Conservation (phyloP, 2,888 invertebrate species). For the Lomographa bimaculata region DNA sequence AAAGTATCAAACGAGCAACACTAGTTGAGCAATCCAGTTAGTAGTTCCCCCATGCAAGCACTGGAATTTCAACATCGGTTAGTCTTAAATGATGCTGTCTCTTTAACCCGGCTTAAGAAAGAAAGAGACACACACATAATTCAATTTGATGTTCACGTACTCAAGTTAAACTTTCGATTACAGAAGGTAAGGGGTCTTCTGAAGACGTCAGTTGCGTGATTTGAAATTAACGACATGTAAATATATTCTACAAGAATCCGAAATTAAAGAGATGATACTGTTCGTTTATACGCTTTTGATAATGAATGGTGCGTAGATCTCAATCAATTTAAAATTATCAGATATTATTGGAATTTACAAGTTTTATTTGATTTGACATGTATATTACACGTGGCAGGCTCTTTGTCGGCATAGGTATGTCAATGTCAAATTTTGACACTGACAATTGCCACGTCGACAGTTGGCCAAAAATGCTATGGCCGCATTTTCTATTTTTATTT, state of each 20-base stretch:
- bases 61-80: slow-evolving; percentile 45
- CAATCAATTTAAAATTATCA: slow-evolving; percentile 1
- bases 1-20: slow-evolving; percentile 8
- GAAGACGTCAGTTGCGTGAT: slow-evolving; percentile 46
- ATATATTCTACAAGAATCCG: slow-evolving; percentile 41
- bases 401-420: too few relatives aligned
- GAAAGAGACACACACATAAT: slow-evolving; percentile 31
- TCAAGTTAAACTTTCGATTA: slow-evolving; percentile 32
- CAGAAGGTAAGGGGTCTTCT: slow-evolving; percentile 31
- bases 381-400: too few relatives aligned
- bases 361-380: too few relatives aligned
- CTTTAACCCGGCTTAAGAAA: slow-evolving; percentile 30
- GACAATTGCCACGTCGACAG: too few relatives aligned
- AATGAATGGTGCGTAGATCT: slow-evolving; percentile 15
- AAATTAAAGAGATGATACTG: slow-evolving; percentile 41
- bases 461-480: too few relatives aligned
- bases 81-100: slow-evolving; percentile 42
- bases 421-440: too few relatives aligned
- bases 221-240: slow-evolving; percentile 50
- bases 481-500: too few relatives aligned
- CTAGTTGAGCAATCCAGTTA: slow-evolving; percentile 51
- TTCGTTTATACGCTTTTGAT: slow-evolving; percentile 41
- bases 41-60: slow-evolving; percentile 40
- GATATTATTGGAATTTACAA: too few relatives aligned
- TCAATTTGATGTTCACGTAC: slow-evolving; percentile 27